Evolutionary conservation across 2,113 vertebrate species (phyloP).

Genomic region (Prochilodus magdalenae): DNA sequence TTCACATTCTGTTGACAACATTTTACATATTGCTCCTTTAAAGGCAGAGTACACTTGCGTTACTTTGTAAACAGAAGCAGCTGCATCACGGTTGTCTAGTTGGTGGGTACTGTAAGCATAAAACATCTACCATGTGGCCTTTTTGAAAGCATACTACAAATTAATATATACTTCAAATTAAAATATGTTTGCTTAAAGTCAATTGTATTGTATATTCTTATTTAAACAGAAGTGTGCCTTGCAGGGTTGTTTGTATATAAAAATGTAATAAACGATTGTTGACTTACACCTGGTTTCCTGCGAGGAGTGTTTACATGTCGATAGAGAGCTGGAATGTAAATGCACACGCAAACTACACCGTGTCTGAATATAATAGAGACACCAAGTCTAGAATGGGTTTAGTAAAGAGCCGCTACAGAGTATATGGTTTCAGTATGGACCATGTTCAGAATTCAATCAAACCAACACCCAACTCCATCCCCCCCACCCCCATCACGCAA

Average conservation of each 20-base stretch:
- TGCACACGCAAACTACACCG: neutral
- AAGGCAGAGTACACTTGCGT: neutral
- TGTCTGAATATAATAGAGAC: neutral
- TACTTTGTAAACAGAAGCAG: neutral
- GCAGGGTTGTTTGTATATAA: conserved; percentile 84
- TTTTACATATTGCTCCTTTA: neutral
- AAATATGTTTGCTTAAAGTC: conserved; percentile 66
- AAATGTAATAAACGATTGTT: conserved; percentile 79
- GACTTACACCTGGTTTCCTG: conserved; percentile 70
- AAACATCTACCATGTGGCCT: conserved; percentile 43
- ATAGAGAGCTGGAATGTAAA: neutral
- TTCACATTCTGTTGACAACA: too few species aligned
- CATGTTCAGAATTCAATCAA: neutral
- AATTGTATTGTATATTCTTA: conserved; percentile 80
- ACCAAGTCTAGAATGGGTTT: neutral
- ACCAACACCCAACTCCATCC: too few species aligned
- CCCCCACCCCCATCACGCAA: neutral
- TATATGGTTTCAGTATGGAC: neutral
- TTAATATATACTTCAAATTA: conserved; percentile 76
- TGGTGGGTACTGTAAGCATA: neutral
- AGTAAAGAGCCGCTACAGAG: too few species aligned
- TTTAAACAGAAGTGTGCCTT: conserved; percentile 84
- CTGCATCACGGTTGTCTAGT: neutral
- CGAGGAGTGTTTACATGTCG: neutral
- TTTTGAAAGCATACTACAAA: conserved; percentile 61